Conservation (phyloP, 2,113 vertebrate species). For the Taxidea taxus region DNA sequence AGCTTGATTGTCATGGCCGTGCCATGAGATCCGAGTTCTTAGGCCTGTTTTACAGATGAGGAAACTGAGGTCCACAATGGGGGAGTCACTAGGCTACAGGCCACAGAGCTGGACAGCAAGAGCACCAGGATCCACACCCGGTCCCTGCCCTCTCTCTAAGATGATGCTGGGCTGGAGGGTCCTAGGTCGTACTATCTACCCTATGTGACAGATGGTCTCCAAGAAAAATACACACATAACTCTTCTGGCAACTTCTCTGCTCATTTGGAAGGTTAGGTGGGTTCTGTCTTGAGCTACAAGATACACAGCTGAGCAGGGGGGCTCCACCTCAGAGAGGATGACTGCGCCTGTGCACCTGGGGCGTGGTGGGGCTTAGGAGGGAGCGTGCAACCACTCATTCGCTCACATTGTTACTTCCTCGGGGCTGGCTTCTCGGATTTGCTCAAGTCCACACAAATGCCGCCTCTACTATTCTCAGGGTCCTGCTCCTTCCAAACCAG, state of each 20-base stretch:
- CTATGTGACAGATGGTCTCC: not conserved
- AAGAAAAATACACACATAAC: not conserved
- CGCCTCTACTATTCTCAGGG: constrained; percentile 51
- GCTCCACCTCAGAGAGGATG: not conserved
- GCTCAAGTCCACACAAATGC: not conserved
- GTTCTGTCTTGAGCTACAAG: not conserved
- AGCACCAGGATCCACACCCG: not conserved
- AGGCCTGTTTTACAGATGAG: not conserved
- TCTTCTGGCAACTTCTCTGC: not conserved
- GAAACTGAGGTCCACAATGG: not conserved
- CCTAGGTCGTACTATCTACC: not conserved
- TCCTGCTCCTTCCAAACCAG: not conserved
- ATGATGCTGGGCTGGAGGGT: no score
- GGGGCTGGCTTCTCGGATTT: not conserved
- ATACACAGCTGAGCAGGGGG: accelerated
- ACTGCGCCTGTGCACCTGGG: accelerated
- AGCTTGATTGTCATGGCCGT: not conserved
- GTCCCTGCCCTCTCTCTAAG: not conserved
- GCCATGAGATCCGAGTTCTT: not conserved
- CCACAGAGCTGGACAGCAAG: no score
- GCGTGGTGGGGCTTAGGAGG: not conserved
- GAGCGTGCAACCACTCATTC: not conserved
- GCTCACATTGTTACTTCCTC: not conserved
- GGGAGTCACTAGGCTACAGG: not conserved
- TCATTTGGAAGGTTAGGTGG: not conserved